Evolutionary conservation across 2,888 invertebrate genomes (phyloP).

Genomic region (Ceriagrion tenellum): DNA sequence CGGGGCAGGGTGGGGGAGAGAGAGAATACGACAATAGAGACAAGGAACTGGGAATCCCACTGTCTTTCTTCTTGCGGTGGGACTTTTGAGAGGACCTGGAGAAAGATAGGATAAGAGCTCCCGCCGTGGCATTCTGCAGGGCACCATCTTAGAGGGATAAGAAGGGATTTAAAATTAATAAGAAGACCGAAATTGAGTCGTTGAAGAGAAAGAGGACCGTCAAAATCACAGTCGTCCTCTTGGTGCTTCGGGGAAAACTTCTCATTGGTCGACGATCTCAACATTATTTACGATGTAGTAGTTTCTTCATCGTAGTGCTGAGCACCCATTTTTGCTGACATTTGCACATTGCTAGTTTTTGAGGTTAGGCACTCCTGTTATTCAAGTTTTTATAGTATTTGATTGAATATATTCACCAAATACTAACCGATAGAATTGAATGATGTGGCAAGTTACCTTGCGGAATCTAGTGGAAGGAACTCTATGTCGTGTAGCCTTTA

Average conservation of each 20-base stretch:
- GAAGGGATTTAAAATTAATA: not conserved
- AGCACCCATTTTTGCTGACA: no score
- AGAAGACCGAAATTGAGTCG: not conserved
- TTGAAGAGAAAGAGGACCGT: not conserved
- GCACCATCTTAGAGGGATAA: not conserved
- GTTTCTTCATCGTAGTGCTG: no score
- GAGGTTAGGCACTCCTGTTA: no score
- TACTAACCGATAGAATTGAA: no score
- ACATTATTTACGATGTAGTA: no score
- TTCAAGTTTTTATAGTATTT: no score
- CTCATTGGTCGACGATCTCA: not conserved
- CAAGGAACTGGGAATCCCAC: not conserved
- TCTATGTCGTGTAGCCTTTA: no score
- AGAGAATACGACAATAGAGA: not conserved
- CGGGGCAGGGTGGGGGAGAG: not conserved
- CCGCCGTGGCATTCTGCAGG: not conserved
- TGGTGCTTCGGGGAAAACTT: not conserved
- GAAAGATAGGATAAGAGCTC: not conserved
- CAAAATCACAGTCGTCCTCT: not conserved
- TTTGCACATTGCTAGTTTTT: no score
- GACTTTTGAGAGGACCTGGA: not conserved
- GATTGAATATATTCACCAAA: no score
- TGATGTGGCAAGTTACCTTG: no score
- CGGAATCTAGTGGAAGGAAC: no score
- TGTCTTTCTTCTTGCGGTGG: not conserved